Conservation (phyloP, 2,888 invertebrate species). For the Himalopsyche kuldschensis region DNA sequence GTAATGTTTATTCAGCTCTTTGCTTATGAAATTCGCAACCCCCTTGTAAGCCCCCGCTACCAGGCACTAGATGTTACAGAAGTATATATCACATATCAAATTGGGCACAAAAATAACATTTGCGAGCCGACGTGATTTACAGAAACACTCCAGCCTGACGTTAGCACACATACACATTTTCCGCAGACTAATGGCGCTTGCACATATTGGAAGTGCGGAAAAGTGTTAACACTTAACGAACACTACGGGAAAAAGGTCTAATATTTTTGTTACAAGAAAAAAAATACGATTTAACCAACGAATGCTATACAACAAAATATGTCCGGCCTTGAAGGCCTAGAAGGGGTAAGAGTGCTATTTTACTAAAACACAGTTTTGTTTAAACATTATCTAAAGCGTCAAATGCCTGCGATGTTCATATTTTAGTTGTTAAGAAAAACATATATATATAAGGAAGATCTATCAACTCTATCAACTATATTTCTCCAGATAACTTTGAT, state of each 20-base stretch:
- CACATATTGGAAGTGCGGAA: slow-evolving; percentile 21
- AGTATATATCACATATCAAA: slow-evolving; percentile 40
- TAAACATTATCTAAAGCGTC: too few species aligned
- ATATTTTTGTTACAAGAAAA: too few species aligned
- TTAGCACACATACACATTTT: slow-evolving; percentile 38
- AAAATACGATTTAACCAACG: too few species aligned
- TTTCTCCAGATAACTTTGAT: too few species aligned
- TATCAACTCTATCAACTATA: too few species aligned
- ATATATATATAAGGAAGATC: too few species aligned
- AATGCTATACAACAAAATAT: too few species aligned
- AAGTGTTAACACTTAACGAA: background rate
- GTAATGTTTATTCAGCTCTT: slow-evolving; percentile 32
- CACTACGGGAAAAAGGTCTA: background rate
- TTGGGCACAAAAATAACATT: slow-evolving; percentile 40
- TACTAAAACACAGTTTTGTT: too few species aligned
- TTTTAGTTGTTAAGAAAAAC: too few species aligned
- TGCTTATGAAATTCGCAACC: slow-evolving; percentile 27
- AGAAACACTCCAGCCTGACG: slow-evolving; percentile 33
- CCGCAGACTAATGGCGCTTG: slow-evolving; percentile 38
- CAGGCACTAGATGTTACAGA: slow-evolving; percentile 7
- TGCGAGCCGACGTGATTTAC: slow-evolving; percentile 36
- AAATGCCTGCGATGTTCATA: too few species aligned
- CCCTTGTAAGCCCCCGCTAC: background rate
- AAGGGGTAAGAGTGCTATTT: too few species aligned
- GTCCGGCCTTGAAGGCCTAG: too few species aligned